Base-by-base conservation (phyloP, 2,797 vertebrate species). In the Sciurus vulgaris region DNA sequence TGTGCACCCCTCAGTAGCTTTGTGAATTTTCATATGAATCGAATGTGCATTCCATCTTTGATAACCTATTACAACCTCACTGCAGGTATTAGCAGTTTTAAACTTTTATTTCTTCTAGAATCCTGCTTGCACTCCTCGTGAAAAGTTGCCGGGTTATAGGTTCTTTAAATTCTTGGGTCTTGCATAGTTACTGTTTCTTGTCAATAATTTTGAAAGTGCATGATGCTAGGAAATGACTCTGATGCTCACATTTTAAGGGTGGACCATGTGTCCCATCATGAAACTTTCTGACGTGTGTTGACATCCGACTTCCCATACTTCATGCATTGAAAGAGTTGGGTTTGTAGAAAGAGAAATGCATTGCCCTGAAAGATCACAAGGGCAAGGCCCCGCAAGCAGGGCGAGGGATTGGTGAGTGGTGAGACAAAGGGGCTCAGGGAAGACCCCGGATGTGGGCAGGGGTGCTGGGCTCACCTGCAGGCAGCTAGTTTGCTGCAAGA, bases 381-480 rank as follows among this genome's bases (percentile, higher is more conserved):
- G 10, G 30, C n/a, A 22, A 28, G 69, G 76, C 11, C 47, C 81
- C 35, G 49, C 12, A 9, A 15, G 33, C 72, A 12, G 54, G 30
- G 72, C 5, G 0, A 7, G 2, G n/a, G 54, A 2, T 20, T 54
- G 13, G 3, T 17, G 44, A 51, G 51, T 10, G 7, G 22, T 61
- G 59, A 61, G 22, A 26, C 59, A 24, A 24, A 61, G 59, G 24
- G 1, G 24, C 56, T 54, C 5, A 17, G 18, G 10, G 20, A 26
- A 51, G 49, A 3, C 4, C 13, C 2, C 0, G 28, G 5, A 7
- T 18, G n/a, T 17, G 38, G 18, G 26, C 41, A 0, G 7, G 30
- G 70, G 51, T 1, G 0, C 22, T 0, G 22, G 51, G 15, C 15
- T 87, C 38, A 11, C 0, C 2, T 3, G 24, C 10, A 14, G 33